Conservation (phyloP, 1,140 invertebrate genomes). For the Mizuhopecten yessoensis region DNA sequence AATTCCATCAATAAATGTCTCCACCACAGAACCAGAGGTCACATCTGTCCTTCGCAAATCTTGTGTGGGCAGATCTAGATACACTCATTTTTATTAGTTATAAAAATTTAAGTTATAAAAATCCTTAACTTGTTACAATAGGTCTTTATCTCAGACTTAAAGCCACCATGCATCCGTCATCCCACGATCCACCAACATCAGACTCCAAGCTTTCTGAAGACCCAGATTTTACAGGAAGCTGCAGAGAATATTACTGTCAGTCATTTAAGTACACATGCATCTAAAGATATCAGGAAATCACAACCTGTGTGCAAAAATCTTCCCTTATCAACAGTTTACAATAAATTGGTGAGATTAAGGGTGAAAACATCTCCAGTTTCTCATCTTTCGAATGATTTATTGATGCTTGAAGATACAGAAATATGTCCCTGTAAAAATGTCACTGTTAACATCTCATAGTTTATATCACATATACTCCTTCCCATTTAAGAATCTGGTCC, state of each 20-base stretch:
- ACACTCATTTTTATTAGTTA: neutral
- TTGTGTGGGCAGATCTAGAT: neutral
- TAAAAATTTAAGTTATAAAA: neutral
- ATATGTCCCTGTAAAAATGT: slow-evolving; percentile 4
- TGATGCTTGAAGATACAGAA: neutral
- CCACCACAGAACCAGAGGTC: neutral
- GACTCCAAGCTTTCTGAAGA: neutral
- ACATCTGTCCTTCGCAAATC: neutral
- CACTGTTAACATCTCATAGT: neutral
- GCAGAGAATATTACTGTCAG: slow-evolving; percentile 23
- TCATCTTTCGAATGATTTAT: neutral
- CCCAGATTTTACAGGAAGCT: slow-evolving; percentile 16
- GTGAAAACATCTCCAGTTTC: neutral
- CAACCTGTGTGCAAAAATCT: neutral
- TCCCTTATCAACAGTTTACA: neutral
- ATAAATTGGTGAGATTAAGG: neutral
- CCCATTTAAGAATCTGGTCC: neutral
- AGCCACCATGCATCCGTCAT: neutral
- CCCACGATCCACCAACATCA: neutral
- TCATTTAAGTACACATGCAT: neutral
- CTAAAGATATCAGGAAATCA: neutral
- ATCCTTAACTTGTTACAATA: neutral
- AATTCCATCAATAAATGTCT: slow-evolving; percentile 8
- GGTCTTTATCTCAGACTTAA: neutral
- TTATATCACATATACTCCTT: neutral